Conservation (phyloP, 1,140 invertebrate species). For the Arctopsyche grandis region DNA sequence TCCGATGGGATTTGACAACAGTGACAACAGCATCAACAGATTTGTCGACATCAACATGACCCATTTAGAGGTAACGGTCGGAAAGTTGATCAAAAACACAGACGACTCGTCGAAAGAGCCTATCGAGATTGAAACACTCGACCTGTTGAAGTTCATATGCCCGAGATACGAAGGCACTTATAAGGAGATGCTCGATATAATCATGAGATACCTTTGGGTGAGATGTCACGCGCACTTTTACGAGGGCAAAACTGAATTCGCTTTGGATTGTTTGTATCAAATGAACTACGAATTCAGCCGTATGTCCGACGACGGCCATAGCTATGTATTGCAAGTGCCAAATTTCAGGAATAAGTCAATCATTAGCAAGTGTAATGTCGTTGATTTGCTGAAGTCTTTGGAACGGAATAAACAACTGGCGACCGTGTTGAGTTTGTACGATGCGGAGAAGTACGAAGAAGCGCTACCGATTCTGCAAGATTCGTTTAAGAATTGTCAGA, state of each 20-base stretch:
- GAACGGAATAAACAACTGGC: constrained; percentile 64
- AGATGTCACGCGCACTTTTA: constrained; percentile 61
- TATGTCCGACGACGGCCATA: constrained; percentile 59
- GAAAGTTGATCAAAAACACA: constrained; percentile 65
- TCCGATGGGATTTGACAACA: constrained; percentile 65
- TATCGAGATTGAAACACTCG: constrained; percentile 61
- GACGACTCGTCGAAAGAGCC: constrained; percentile 55
- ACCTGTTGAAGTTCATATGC: constrained; percentile 58
- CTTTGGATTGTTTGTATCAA: constrained; percentile 62
- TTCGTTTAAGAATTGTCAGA: constrained; percentile 69
- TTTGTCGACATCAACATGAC: constrained; percentile 71
- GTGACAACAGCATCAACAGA: constrained; percentile 65
- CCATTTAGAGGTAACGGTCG: constrained; percentile 71
- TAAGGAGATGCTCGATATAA: constrained; percentile 58
- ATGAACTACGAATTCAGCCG: constrained; percentile 62
- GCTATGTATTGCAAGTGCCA: constrained; percentile 57
- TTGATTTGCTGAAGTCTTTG: constrained; percentile 60
- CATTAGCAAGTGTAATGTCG: constrained; percentile 60
- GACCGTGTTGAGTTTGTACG: constrained; percentile 69
- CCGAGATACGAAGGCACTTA: constrained; percentile 64
- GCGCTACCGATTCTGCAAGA: constrained; percentile 73
- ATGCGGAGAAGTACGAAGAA: constrained; percentile 72
- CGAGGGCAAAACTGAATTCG: constrained; percentile 61
- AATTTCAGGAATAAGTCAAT: constrained; percentile 62
- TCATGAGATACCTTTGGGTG: constrained; percentile 61